Evolutionary conservation across 1,140 invertebrate genomes (phyloP), one percentile per base, ranked within the genome.

Genomic region (Eufriesea mexicana): DNA sequence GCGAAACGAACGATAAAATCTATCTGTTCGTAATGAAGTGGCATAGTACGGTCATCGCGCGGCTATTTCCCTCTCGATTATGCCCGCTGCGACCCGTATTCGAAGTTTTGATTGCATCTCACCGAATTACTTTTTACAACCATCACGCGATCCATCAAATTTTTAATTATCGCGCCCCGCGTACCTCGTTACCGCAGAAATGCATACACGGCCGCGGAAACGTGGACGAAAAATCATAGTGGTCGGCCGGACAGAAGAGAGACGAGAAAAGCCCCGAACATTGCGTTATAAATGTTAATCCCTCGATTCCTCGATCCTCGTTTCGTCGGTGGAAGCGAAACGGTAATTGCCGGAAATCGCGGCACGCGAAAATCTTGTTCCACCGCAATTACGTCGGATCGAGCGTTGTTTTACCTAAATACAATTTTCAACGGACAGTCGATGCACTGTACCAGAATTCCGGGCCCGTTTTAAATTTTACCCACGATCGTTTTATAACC

Each of bases 101-200:
- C 62, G 42, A 51, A 35, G 28, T 82, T 82, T 76, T 35, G 62
- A 82, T 82, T 76, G 49, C 73, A 76, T 82, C 73, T 67, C 73
- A 68, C 55, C 62, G 47, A 82, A 76, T 76, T 76, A 82, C 61
- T 82, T 76, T 82, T 75, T 57, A 67, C 73, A 64, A 23, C 35
- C 42, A 25, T 75, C 79, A 68, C 79, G 79, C 73, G 79, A 82
- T 75, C 79, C 79, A 76, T 82, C 73, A 82, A 82, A 82, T 82
- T 82, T 82, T 82, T 82, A 82, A 82, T 82, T 82, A 82, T 74
- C 79, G 51, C 23, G n/a, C 12, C 25, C 47, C 16, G 42, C 45
- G 57, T 12, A 55, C 25, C 51, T 76, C 57, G 72, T 76, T 55
- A 76, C 73, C 71, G 10, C 10, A 18, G 54, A 64, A 47, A 42